Evolutionary conservation across 2,888 invertebrate genomes (phyloP), one percentile per base, ranked within the genome.

Genomic region (Brachycybe producta): DNA sequence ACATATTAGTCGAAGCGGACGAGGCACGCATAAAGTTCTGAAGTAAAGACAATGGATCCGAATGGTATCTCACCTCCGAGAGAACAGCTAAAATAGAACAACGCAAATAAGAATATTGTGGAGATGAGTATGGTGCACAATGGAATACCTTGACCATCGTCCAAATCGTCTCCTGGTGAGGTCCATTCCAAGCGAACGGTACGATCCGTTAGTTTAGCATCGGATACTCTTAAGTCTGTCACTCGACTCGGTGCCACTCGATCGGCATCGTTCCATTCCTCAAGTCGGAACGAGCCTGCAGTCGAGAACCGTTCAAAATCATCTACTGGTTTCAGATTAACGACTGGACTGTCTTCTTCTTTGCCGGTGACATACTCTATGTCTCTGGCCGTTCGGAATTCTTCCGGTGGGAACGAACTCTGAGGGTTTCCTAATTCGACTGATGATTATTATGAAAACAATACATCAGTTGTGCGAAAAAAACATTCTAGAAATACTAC

Each of bases 181-280:
- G 59, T 60, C 54, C 57, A 60, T 30, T 48, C 35, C 26, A 60
- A 26, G 2, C 52, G 50, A 1, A 58, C 56, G 17, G 38, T 42
- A 5, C 48, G 35, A 7, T 53, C 46, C 5, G 34, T 8, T 15
- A 44, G 27, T 15, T 51, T 42, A 13, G 49, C 54, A 1, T 45
- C 41, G n/a, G 49, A 13, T 0, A 60, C 57, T 30, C 34, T 39
- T 13, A 60, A 51, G 44, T 60, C 59, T 4, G 55, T 55, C 19
- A 60, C 52, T 34, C 56, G 43, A 23, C 54, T 53, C 2, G 60
- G 60, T n/a, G 60, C 57, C 15, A 56, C 55, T 5, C 54, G 27
- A 50, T 60, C 60, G n/a, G 43, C 41, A 11, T 49, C 49, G n/a
- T 41, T 49, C 36, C 36, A 49, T 21, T 49, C 49, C 13, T 38